Evolutionary conservation across 2,888 invertebrate genomes (phyloP), one percentile per base, ranked within the genome.

Genomic region (Temnothorax unifasciatus): DNA sequence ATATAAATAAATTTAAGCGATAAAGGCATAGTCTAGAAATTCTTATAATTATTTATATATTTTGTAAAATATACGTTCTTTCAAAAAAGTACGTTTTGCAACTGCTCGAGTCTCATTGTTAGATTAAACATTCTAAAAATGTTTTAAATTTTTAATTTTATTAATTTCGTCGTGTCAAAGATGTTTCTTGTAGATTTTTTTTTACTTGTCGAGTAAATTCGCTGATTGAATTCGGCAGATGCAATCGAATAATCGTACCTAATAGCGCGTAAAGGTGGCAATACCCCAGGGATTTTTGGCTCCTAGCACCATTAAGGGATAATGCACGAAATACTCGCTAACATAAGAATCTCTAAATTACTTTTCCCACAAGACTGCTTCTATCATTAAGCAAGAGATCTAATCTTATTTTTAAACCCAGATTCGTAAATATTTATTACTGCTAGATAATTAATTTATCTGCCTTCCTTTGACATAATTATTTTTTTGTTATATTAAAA

Each of bases 301-400:
- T 76, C 3, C 25, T 13, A 8, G 61, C 82, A 64, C 18, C 54
- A 77, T 74, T 50, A 68, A 74, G 64, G 66, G 57, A 85, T 82
- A 85, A 87, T 73, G 74, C 50, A n/a, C 63, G 73, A 85, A 69
- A 54, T 75, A 68, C 68, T 82, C 50, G 52, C 76, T 76, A 74
- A 69, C 52, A 64, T 77, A 84, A 86, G 68, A 63, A 74, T 85
- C 50, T 79, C 82, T 85, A 88, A 83, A 87, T 88, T 88, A 79
- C n/a, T 2, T 64, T 76, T 52, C n/a, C 64, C 52, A 54, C 66
- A 52, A 21, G 52, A 64, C 1, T n/a, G 9, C 8, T 64, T 18
- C 18, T n/a, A 38, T 64, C 41, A 29, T 66, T 54, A 76, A 64
- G 41, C 66, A 66, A 64, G 25, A 66, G 38, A 64, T 66, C 25